phyloP scores from a whole-genome alignment of 2,888 invertebrate genomes.

The Heteromurus nitidus region DNA sequence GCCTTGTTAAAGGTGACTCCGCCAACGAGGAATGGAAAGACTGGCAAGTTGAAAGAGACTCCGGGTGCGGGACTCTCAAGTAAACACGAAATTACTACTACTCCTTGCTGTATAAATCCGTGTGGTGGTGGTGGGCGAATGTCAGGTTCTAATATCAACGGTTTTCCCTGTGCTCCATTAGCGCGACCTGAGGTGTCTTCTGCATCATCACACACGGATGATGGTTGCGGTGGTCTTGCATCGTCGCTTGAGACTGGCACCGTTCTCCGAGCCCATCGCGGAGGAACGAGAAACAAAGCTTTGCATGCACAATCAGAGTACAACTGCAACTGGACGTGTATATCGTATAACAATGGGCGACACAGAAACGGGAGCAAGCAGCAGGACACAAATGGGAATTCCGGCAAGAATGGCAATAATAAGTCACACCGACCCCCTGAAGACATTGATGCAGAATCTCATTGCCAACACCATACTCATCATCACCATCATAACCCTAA shows the following conservation, averaged over 20 bases:
- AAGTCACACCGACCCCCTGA: constrained; percentile 40
- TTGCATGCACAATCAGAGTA: constrained; percentile 50
- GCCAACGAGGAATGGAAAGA: constrained; percentile 35
- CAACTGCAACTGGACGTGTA: constrained; percentile 65
- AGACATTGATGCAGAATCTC: constrained; percentile 26
- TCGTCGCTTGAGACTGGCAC: constrained; percentile 37
- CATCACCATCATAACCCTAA: constrained; percentile 23
- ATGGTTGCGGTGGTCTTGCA: constrained; percentile 61
- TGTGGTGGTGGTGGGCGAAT: not conserved
- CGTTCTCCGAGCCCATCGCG: constrained; percentile 73
- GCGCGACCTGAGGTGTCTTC: constrained; percentile 70
- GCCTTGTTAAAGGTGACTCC: constrained; percentile 39
- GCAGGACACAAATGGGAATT: constrained; percentile 44
- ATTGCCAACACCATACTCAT: constrained; percentile 38
- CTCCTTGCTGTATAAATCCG: not conserved
- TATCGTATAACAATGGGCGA: constrained; percentile 53
- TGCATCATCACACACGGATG: constrained; percentile 69
- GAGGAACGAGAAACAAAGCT: constrained; percentile 68
- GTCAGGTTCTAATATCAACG: not conserved
- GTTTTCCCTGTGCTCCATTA: constrained; percentile 57
- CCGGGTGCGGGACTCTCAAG: constrained; percentile 21
- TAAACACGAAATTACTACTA: not conserved
- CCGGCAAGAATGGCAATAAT: constrained; percentile 33
- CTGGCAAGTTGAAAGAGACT: constrained; percentile 22
- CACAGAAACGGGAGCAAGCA: constrained; percentile 44